A percentile compares a stretch with the other conserved stretches of the same genome.
Evolutionary conservation across 2,888 invertebrate species (phyloP).

Genomic region (Eristalis tenax): DNA sequence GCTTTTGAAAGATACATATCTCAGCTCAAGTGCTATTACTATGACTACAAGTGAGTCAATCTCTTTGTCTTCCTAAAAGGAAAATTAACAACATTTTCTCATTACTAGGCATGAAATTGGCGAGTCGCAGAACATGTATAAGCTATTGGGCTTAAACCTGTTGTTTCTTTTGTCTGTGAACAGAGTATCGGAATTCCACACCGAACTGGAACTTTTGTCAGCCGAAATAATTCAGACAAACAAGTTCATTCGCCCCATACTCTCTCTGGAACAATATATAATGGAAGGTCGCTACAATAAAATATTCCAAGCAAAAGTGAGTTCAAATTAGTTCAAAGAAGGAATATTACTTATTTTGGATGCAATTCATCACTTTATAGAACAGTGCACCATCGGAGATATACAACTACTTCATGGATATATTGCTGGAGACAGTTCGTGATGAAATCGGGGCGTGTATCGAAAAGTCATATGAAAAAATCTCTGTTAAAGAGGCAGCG

Average conservation of each 20-base stretch:
- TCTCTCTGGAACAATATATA: slow-evolving; percentile 97
- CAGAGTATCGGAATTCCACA: slow-evolving; percentile 98
- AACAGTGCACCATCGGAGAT: slow-evolving; percentile 97
- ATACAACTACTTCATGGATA: slow-evolving; percentile 98
- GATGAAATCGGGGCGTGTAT: slow-evolving; percentile 98
- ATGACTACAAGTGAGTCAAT: slow-evolving; percentile 90
- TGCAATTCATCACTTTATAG: slow-evolving; percentile 80
- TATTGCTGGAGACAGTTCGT: slow-evolving; percentile 95
- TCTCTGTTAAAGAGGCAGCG: slow-evolving; percentile 92
- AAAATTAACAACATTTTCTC: background rate
- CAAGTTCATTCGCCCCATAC: slow-evolving; percentile 95
- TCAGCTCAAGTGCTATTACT: slow-evolving; percentile 98
- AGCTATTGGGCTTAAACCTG: slow-evolving; percentile 96
- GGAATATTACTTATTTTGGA: background rate
- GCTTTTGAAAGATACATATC: slow-evolving; percentile 99
- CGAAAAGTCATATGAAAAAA: slow-evolving; percentile 96
- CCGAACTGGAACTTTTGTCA: slow-evolving; percentile 95
- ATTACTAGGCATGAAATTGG: slow-evolving; percentile 87
- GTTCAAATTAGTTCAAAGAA: background rate
- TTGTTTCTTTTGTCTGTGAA: slow-evolving; percentile 97
- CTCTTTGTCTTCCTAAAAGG: background rate
- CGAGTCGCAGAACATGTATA: slow-evolving; percentile 96
- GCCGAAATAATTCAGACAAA: slow-evolving; percentile 95
- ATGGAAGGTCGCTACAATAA: slow-evolving; percentile 99
- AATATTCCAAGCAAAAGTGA: slow-evolving; percentile 92